These are phyloP conservation scores for Triplophysa dalaica DNA, from an alignment of 2,113 vertebrate species.

Conservation along the genomic window DNA sequence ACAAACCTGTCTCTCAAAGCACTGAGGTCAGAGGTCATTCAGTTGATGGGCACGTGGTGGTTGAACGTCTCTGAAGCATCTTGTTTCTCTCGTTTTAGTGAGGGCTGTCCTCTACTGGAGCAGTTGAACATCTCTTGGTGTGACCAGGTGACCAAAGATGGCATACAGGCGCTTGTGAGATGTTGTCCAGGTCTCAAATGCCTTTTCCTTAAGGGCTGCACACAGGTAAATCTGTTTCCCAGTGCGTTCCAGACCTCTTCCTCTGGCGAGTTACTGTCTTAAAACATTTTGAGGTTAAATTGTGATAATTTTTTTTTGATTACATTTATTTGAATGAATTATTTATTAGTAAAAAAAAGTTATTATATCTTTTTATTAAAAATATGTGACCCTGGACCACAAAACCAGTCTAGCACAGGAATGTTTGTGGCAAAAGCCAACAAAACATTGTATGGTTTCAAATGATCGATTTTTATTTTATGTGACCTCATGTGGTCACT, in stretches of 20 bases:
- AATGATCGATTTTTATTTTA: too few species aligned
- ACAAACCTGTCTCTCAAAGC: constrained; percentile 98
- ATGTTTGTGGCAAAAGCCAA: too few species aligned
- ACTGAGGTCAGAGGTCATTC: constrained; percentile 79
- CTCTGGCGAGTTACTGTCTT: too few species aligned
- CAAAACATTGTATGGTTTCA: too few species aligned
- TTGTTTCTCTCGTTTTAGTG: constrained; percentile 71
- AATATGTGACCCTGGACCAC: too few species aligned
- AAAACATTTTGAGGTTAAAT: too few species aligned
- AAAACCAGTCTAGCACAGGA: too few species aligned
- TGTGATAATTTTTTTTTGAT: too few species aligned
- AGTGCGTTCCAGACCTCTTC: neutral
- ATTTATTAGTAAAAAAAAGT: too few species aligned
- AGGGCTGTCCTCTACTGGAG: constrained; percentile 96
- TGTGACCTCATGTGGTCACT: too few species aligned
- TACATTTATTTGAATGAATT: too few species aligned
- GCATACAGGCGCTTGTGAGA: constrained; percentile 92
- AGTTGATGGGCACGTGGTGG: neutral
- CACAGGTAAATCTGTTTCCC: constrained; percentile 78
- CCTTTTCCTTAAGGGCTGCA: constrained; percentile 96
- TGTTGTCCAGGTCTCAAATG: constrained; percentile 90
- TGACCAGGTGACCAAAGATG: constrained; percentile 97
- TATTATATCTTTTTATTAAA: too few species aligned
- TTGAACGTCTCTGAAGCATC: neutral
- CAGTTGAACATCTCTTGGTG: constrained; percentile 99